Evolutionary conservation across 2,113 vertebrate species (phyloP).

Genomic region (Prochilodus magdalenae): DNA sequence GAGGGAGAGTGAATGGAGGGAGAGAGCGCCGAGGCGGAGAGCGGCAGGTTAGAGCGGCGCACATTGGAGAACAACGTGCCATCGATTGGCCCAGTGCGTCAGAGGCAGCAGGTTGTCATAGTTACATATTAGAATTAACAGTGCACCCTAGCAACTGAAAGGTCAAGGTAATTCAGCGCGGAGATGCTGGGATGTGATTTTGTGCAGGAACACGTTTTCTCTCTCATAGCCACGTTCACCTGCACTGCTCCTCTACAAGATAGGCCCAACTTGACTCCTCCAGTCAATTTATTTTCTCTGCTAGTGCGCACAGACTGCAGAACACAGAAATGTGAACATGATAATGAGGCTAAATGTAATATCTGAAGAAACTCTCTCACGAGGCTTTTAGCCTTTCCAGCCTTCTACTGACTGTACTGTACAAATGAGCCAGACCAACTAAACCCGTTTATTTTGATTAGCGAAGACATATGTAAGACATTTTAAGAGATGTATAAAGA

Average conservation of each 20-base stretch:
- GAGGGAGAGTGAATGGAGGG: constrained; percentile 19
- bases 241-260: constrained; percentile 14
- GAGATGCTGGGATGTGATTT: constrained; percentile 53
- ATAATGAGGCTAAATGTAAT: background rate
- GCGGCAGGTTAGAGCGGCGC: constrained; percentile 23
- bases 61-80: constrained; percentile 48
- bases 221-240: constrained; percentile 16
- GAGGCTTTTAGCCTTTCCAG: background rate
- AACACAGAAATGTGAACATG: background rate
- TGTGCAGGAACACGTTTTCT: constrained; percentile 49
- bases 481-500: background rate
- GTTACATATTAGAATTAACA: constrained; percentile 61
- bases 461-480: background rate
- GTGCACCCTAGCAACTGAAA: constrained; percentile 59
- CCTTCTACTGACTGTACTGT: constrained; percentile 5
- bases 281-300: constrained; percentile 30
- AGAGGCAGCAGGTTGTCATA: constrained; percentile 59
- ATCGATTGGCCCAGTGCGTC: constrained; percentile 56
- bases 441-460: background rate
- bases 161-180: constrained; percentile 58
- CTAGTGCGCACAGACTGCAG: constrained; percentile 26
- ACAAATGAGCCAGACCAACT: background rate
- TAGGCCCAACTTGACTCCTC: constrained; percentile 27
- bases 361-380: constrained; percentile 23
- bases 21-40: background rate